These are phyloP conservation scores for Phortica okadai DNA, from an alignment of 2,888 invertebrate genomes.

Conservation along the genomic window DNA sequence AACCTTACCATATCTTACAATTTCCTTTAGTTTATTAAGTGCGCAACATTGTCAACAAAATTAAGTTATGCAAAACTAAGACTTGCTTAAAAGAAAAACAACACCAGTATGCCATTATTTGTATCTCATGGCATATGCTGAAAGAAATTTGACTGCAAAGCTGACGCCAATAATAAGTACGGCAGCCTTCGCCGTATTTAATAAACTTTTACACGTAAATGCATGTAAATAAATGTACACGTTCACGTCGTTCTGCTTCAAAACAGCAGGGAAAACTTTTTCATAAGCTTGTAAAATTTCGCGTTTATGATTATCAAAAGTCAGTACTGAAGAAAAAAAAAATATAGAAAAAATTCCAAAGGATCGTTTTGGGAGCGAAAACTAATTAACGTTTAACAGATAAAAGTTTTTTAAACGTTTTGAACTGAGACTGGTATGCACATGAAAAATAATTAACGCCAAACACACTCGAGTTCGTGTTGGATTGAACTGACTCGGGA, in stretches of 20 bases:
- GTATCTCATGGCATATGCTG: constrained; percentile 55
- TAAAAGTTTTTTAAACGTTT: constrained; percentile 62
- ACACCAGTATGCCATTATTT: constrained; percentile 42
- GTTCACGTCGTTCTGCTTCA: constrained; percentile 71
- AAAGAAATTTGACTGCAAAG: constrained; percentile 52
- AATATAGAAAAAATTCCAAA: constrained; percentile 49
- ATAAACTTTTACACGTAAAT: constrained; percentile 74
- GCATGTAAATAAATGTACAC: background rate
- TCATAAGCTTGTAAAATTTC: constrained; percentile 41
- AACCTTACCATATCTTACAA: too few relatives aligned
- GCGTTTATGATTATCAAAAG: constrained; percentile 40
- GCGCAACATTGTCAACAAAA: too few relatives aligned
- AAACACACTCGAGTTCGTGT: constrained; percentile 49
- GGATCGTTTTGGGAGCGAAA: constrained; percentile 52
- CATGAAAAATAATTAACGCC: constrained; percentile 69
- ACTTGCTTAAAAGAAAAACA: constrained; percentile 32
- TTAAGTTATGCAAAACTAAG: too few relatives aligned
- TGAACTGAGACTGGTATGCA: constrained; percentile 43
- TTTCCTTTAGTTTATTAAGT: too few relatives aligned
- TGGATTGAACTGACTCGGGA: constrained; percentile 60
- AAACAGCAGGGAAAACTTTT: constrained; percentile 46
- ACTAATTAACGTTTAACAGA: constrained; percentile 74
- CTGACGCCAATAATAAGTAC: background rate
- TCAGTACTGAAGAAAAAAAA: constrained; percentile 29
- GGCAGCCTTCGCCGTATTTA: constrained; percentile 58